A percentile compares a stretch with the other conserved stretches of the same genome.
Conservation (phyloP, 2,113 vertebrate genomes). For the Natator depressus region DNA sequence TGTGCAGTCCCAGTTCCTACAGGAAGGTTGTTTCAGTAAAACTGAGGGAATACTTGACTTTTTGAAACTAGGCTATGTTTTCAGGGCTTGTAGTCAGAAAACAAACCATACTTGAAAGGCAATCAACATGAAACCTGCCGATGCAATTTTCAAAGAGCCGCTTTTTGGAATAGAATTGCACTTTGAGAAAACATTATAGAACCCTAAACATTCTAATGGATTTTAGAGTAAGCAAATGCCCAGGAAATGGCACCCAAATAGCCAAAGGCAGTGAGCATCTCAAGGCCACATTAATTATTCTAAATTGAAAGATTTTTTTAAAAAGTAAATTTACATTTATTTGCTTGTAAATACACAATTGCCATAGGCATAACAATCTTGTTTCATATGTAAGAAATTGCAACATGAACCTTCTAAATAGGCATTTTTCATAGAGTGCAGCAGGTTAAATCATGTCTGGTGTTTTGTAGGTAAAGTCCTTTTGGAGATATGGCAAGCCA, state of each 20-base stretch:
- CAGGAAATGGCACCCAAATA: slow-evolving; percentile 71
- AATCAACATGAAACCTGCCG: slow-evolving; percentile 21
- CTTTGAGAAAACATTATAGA: slow-evolving; percentile 57
- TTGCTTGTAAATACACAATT: slow-evolving; percentile 53
- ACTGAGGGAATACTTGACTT: not conserved
- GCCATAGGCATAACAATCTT: slow-evolving; percentile 43
- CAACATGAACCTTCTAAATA: slow-evolving; percentile 53
- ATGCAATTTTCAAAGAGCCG: slow-evolving; percentile 14
- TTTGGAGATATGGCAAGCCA: slow-evolving; percentile 68
- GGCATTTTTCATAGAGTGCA: slow-evolving; percentile 54
- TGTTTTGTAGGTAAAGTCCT: not conserved
- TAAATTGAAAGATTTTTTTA: slow-evolving; percentile 68
- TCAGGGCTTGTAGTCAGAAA: not conserved
- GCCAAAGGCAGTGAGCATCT: slow-evolving; percentile 48
- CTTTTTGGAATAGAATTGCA: slow-evolving; percentile 45
- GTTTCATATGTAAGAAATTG: slow-evolving; percentile 50
- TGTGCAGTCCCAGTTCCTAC: not conserved
- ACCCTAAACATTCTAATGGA: slow-evolving; percentile 59
- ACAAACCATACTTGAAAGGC: slow-evolving; percentile 24
- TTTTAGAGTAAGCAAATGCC: slow-evolving; percentile 68
- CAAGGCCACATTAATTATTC: slow-evolving; percentile 60
- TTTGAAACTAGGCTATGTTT: not conserved
- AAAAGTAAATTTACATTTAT: slow-evolving; percentile 57
- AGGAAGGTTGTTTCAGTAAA: not conserved
- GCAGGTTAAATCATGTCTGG: not conserved